A percentile compares a stretch with the other conserved stretches of the same genome.
Evolutionary conservation across 2,888 invertebrate genomes (phyloP).

Genomic region (Charanyca ferruginea): DNA sequence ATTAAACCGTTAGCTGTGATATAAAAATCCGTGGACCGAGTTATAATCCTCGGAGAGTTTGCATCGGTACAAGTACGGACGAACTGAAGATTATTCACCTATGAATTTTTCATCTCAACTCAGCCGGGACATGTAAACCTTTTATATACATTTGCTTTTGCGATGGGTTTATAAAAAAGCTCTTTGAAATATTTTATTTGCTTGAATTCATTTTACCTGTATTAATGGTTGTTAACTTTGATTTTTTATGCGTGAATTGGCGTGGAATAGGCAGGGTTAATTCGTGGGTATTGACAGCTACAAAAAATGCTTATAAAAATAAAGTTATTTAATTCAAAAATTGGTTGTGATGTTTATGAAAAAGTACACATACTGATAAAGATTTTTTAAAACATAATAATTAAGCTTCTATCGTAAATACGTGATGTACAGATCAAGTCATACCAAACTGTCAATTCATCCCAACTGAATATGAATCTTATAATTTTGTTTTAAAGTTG

Average conservation of each 20-base stretch:
- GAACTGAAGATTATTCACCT: constrained; percentile 65
- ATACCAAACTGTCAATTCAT: too few relatives aligned
- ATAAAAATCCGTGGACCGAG: constrained; percentile 50
- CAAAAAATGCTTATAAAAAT: neutral
- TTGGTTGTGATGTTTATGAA: neutral
- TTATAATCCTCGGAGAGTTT: constrained; percentile 55
- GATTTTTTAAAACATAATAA: neutral
- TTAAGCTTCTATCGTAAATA: too few relatives aligned
- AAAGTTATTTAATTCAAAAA: neutral
- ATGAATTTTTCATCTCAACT: constrained; percentile 68
- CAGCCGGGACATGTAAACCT: constrained; percentile 63
- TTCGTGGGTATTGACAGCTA: too few relatives aligned
- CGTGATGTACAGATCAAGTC: too few relatives aligned
- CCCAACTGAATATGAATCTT: too few relatives aligned
- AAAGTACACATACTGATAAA: neutral
- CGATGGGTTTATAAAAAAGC: constrained; percentile 48
- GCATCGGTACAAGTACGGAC: constrained; percentile 43
- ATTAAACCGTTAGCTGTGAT: constrained; percentile 37
- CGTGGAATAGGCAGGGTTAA: constrained; percentile 25
- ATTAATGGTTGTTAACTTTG: constrained; percentile 10
- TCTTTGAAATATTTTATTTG: constrained; percentile 42
- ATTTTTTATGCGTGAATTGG: constrained; percentile 11
- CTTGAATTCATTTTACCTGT: constrained; percentile 9
- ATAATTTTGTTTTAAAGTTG: too few relatives aligned
- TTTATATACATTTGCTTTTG: constrained; percentile 66